phyloP scores from a whole-genome alignment of 1,140 invertebrate genomes.

The Drosophila rufa region DNA sequence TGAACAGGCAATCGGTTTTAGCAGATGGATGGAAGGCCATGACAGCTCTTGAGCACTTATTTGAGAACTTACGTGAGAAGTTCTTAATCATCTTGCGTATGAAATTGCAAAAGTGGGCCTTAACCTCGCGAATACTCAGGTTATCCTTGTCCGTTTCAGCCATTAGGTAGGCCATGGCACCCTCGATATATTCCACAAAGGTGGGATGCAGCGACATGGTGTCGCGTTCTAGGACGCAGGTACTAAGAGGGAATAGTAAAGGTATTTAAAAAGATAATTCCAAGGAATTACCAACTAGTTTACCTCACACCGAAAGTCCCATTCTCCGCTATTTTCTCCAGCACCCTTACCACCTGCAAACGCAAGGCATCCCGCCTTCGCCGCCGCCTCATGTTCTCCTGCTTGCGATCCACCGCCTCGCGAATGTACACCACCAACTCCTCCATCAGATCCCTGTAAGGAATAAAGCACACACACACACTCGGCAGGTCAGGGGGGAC shows the following conservation, averaged over 20 bases:
- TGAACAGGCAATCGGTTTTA: slow-evolving; percentile 34
- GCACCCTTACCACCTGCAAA: slow-evolving; percentile 94
- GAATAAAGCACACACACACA: not conserved
- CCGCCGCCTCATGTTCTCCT: slow-evolving; percentile 97
- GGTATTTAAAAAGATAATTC: not conserved
- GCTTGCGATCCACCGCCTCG: slow-evolving; percentile 98
- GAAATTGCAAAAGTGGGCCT: slow-evolving; percentile 97
- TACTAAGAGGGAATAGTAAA: slow-evolving; percentile 86
- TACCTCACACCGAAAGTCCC: slow-evolving; percentile 96
- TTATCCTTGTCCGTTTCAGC: slow-evolving; percentile 95
- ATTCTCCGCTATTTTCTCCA: slow-evolving; percentile 96
- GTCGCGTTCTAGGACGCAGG: slow-evolving; percentile 93
- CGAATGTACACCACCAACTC: slow-evolving; percentile 96
- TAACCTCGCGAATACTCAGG: slow-evolving; percentile 92
- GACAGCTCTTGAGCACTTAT: slow-evolving; percentile 10
- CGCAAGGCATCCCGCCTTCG: slow-evolving; percentile 96
- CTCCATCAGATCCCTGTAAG: slow-evolving; percentile 96
- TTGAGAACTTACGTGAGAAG: slow-evolving; percentile 91
- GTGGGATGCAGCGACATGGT: slow-evolving; percentile 93
- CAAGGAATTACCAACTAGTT: slow-evolving; percentile 41
- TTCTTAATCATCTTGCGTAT: slow-evolving; percentile 96
- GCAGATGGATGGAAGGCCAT: slow-evolving; percentile 13
- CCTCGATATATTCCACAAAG: slow-evolving; percentile 98
- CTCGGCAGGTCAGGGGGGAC: slow-evolving; percentile 6
- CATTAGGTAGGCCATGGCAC: slow-evolving; percentile 95